phyloP scores from a whole-genome alignment of 2,797 vertebrate species.

The Acanthopagrus latus region DNA sequence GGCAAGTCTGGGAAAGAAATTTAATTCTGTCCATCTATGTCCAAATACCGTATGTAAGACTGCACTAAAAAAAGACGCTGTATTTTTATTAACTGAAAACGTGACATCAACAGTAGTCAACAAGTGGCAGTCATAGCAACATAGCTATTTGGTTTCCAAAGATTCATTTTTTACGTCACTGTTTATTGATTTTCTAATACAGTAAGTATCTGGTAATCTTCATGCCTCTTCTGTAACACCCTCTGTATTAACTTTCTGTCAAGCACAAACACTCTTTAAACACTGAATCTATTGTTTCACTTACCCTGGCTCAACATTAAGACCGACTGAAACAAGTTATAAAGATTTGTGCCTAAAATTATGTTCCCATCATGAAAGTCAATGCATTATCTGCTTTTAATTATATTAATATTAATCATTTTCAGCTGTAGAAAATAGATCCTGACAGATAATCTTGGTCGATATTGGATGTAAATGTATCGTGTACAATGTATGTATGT shows the following conservation, averaged over 20 bases:
- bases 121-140: background rate
- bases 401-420: background rate
- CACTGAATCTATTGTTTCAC: background rate
- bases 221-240: background rate
- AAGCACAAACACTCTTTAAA: background rate
- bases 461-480: no score
- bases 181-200: background rate
- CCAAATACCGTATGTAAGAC: background rate
- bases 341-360: no score
- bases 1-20: conserved; percentile 44
- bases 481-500: no score
- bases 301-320: background rate
- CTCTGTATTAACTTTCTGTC: background rate
- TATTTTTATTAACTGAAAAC: background rate
- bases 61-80: background rate
- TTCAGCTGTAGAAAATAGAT: background rate
- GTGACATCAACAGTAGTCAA: background rate
- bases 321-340: background rate
- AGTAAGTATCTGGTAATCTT: background rate
- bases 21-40: conserved; percentile 29
- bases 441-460: no score
- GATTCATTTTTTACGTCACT: background rate
- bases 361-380: background rate
- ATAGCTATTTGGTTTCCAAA: background rate
- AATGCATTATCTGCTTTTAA: background rate